phyloP scores from a whole-genome alignment of 2,888 invertebrate genomes.

The Ophioninae sp. region DNA sequence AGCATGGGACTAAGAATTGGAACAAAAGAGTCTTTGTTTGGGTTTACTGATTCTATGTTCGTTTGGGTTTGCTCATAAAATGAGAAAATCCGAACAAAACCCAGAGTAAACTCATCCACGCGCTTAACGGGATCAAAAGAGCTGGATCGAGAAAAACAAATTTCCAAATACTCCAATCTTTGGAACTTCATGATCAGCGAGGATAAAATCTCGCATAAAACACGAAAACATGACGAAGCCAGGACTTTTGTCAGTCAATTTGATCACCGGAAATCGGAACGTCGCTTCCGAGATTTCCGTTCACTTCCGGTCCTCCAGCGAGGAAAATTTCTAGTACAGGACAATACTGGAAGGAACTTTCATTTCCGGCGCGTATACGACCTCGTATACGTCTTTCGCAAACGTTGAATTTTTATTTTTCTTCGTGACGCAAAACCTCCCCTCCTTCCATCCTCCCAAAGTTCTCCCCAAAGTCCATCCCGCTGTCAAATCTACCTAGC shows the following conservation, averaged over 20 bases:
- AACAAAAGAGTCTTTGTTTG: too few species aligned
- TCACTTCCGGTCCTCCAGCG: slow-evolving; percentile 28
- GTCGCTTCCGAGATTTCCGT: slow-evolving; percentile 31
- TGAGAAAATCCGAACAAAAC: too few species aligned
- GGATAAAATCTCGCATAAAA: slow-evolving; percentile 16
- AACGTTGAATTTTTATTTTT: neutral
- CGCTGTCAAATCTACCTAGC: neutral
- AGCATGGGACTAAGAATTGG: too few species aligned
- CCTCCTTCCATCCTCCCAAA: neutral
- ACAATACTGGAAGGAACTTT: neutral
- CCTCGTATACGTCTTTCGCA: neutral
- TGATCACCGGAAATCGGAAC: slow-evolving; percentile 57
- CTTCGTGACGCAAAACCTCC: neutral
- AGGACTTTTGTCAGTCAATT: slow-evolving; percentile 17
- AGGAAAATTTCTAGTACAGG: neutral
- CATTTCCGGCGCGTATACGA: neutral
- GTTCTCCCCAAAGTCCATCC: neutral
- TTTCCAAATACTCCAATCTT: slow-evolving; percentile 8
- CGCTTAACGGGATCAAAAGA: neutral
- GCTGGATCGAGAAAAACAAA: neutral
- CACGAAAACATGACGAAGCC: slow-evolving; percentile 9
- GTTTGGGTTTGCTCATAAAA: too few species aligned
- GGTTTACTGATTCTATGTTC: too few species aligned
- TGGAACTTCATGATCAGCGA: slow-evolving; percentile 6
- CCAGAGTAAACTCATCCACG: too few species aligned